phyloP scores from a whole-genome alignment of 2,888 invertebrate genomes.

The Drosophila trichaetosa region DNA sequence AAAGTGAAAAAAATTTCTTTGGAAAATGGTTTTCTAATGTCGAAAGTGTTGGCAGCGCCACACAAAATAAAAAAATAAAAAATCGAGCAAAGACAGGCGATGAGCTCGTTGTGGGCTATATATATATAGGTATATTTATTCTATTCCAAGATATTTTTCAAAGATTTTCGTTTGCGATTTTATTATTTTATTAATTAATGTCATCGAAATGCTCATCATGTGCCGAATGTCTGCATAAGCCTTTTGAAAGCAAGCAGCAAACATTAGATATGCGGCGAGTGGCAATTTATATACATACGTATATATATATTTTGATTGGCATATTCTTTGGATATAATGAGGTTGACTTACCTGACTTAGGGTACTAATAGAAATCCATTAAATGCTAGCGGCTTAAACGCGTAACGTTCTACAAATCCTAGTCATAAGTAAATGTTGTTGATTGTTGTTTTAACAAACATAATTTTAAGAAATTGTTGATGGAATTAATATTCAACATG shows the following conservation, averaged over 20 bases:
- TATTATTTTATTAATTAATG: slow-evolving; percentile 59
- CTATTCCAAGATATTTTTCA: slow-evolving; percentile 5
- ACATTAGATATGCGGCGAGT: slow-evolving; percentile 1
- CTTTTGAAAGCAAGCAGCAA: slow-evolving; percentile 5
- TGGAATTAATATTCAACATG: slow-evolving; percentile 73
- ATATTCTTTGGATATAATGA: neutral
- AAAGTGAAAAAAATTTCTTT: slow-evolving; percentile 54
- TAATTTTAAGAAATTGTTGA: slow-evolving; percentile 43
- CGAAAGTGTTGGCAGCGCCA: slow-evolving; percentile 48
- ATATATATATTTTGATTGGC: too few relatives aligned
- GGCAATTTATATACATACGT: neutral
- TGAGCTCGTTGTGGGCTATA: slow-evolving; percentile 12
- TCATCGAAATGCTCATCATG: slow-evolving; percentile 32
- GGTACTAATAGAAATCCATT: slow-evolving; percentile 79
- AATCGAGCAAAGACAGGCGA: slow-evolving; percentile 24
- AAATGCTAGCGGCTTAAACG: slow-evolving; percentile 80
- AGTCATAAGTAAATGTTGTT: slow-evolving; percentile 50
- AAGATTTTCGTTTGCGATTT: slow-evolving; percentile 18
- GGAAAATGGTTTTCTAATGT: slow-evolving; percentile 62
- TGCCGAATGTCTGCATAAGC: slow-evolving; percentile 12
- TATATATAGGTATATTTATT: slow-evolving; percentile 1
- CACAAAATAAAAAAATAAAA: slow-evolving; percentile 55
- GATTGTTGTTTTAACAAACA: slow-evolving; percentile 19
- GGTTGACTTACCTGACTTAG: slow-evolving; percentile 72
- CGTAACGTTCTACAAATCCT: slow-evolving; percentile 68